These are phyloP conservation scores for Xanthostigma xanthostigma DNA, from an alignment of 2,888 invertebrate species.

Conservation along the genomic window DNA sequence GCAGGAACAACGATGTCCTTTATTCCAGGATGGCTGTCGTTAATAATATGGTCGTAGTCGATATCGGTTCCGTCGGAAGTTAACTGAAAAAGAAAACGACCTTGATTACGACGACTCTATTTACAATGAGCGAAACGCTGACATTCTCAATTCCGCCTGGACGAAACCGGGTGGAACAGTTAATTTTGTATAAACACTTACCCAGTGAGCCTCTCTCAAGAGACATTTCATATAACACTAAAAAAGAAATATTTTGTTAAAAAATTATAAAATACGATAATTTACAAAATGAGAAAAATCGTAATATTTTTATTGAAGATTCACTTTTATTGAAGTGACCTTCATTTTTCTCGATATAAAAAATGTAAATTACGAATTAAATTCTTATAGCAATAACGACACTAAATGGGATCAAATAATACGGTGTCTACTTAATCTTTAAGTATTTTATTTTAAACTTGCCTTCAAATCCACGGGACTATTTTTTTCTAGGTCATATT, in stretches of 20 bases:
- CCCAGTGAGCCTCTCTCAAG: constrained; percentile 22
- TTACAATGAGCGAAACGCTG: neutral
- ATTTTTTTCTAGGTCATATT: constrained; percentile 10
- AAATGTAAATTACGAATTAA: too few relatives aligned
- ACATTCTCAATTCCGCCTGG: neutral
- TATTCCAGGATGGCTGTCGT: constrained; percentile 17
- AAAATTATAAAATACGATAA: neutral
- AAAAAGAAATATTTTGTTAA: constrained; percentile 10
- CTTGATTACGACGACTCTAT: neutral
- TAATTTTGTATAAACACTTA: constrained; percentile 7
- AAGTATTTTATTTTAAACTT: constrained; percentile 1
- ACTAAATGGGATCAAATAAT: too few relatives aligned
- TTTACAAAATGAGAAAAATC: neutral
- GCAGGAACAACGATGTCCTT: constrained; percentile 17
- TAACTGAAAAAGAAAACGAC: constrained; percentile 16
- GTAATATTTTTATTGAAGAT: too few relatives aligned
- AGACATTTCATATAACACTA: constrained; percentile 24
- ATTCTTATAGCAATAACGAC: too few relatives aligned
- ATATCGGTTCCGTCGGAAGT: constrained; percentile 16
- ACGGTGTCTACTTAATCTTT: too few relatives aligned
- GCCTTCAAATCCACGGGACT: constrained; percentile 11
- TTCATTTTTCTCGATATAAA: too few relatives aligned
- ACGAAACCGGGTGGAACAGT: neutral
- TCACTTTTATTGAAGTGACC: too few relatives aligned
- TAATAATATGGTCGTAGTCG: constrained; percentile 19